Evolutionary conservation across 2,888 invertebrate genomes (phyloP), one percentile per base, ranked within the genome.

Genomic region (Sinotaia quadrata): DNA sequence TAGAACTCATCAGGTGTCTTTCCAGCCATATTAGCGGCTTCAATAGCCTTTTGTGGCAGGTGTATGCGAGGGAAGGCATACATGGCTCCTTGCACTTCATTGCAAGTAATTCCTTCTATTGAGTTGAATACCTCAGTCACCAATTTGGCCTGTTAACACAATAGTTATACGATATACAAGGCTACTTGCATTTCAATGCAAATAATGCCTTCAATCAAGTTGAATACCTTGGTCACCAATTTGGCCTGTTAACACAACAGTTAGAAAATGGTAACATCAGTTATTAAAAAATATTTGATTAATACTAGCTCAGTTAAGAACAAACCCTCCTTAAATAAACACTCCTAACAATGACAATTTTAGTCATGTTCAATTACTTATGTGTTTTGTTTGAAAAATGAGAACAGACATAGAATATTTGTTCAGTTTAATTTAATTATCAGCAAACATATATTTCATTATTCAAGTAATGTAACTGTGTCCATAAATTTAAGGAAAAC

Each of bases 21-120:
- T 4, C 76, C 75, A 33, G 77, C 72, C 2, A 87, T 89, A 88
- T 93, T 92, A 0, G 99, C 99, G 27, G 93, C 94, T 78, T 92
- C 92, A 41, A 96, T 90, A 0, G 97, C 98, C 86, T 93, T 94
- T 44, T 91, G 89, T 2, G 98, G 96, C 66, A 99, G 85, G 54
- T 91, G 90, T 68, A 99, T 90, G 83, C 92, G 91, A 0, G 99
- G 99, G 89, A 99, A 99, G 72, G 97, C 96, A 89, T 99, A 99
- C 99, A 99, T 98, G 2, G 99, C 98, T 21, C 99, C 93, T 93
- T 93, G 94, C 60, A 92, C 91, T 10, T 91, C 90, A 87, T 97
- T 97, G 82, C 97, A 97, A 56, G 89, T 91, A 88, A 95, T 93
- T 31, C 98, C 98, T 78, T 94, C 92, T 88, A 99, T 95, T 67